Evolutionary conservation across 2,797 vertebrate species (phyloP), one percentile per base, ranked within the genome.

Genomic region (Phrynocephalus guinanensis): DNA sequence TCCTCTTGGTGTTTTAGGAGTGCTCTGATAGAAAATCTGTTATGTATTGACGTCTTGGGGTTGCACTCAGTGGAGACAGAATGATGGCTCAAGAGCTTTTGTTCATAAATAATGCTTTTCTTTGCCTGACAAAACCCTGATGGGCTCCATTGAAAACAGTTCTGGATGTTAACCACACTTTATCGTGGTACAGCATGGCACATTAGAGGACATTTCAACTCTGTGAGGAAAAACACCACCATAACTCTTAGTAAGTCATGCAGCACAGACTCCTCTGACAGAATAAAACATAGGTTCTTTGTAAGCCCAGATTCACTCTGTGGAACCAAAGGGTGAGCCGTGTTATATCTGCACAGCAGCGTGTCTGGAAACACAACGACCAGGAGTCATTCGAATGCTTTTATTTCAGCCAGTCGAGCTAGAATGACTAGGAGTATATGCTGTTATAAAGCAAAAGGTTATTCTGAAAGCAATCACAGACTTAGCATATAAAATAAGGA

Each of bases 191-290:
- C 91, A 91, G 86, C 90, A 94, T 0, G 16, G 88, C 77, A 83
- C 89, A 92, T 94, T 94, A 94, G 67, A 90, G 86, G 93, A 88
- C 90, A 87, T 93, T 94, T 93, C 91, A 91, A 87, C 88, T 94
- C 88, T 88, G 82, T 90, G 89, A 92, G 91, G 78, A 79, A 93
- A 94, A 93, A 90, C 81, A 82, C 87, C 89, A 82, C 91, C 92
- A 76, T 91, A 93, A 92, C 91, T 94, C 89, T 91, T 52, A 90
- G 83, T 56, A 89, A 90, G 84, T 93, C 91, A 93, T 63, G 91
- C 89, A 82, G 90, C 81, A 90, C 68, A 84, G 84, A 79, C 50
- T 88, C 85, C 52, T 91, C 83, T 90, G 90, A 90, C 90, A 93
- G 90, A 86, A 77, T 87, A 89, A 95, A 94, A 87, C 82, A 89